Conservation (phyloP, 1,140 invertebrate species). For the Chionoecetes opilio region DNA sequence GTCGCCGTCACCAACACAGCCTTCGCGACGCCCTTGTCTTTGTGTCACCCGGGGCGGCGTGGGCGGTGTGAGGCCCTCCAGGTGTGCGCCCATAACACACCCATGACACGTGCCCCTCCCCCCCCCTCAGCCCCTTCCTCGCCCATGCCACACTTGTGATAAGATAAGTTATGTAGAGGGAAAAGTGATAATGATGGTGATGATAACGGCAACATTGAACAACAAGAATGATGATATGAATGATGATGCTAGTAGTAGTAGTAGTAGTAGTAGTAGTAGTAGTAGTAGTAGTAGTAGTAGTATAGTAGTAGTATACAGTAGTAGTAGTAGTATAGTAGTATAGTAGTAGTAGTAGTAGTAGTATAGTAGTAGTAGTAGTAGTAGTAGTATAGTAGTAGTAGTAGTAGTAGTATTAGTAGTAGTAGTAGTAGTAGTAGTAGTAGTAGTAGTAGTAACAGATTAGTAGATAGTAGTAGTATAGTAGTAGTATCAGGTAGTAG, state of each 20-base stretch:
- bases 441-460: background rate
- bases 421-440: conserved; percentile 45
- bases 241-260: conserved; percentile 50
- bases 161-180: too few species aligned
- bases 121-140: too few species aligned
- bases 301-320: conserved; percentile 51
- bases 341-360: conserved; percentile 22
- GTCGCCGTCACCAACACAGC: background rate
- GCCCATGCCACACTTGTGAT: too few species aligned
- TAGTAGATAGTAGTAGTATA: conserved; percentile 46
- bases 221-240: too few species aligned
- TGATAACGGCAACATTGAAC: background rate
- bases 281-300: conserved; percentile 49
- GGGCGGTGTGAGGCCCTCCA: background rate
- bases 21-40: background rate
- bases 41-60: background rate
- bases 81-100: background rate
- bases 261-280: conserved; percentile 47
- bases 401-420: conserved; percentile 42
- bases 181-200: too few species aligned
- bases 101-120: too few species aligned
- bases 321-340: too few species aligned
- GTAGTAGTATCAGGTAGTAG: too few species aligned
- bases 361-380: conserved; percentile 37
- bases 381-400: conserved; percentile 50